Evolutionary conservation across 2,888 invertebrate genomes (phyloP), one percentile per base, ranked within the genome.

Genomic region (Sialis fuliginosa): DNA sequence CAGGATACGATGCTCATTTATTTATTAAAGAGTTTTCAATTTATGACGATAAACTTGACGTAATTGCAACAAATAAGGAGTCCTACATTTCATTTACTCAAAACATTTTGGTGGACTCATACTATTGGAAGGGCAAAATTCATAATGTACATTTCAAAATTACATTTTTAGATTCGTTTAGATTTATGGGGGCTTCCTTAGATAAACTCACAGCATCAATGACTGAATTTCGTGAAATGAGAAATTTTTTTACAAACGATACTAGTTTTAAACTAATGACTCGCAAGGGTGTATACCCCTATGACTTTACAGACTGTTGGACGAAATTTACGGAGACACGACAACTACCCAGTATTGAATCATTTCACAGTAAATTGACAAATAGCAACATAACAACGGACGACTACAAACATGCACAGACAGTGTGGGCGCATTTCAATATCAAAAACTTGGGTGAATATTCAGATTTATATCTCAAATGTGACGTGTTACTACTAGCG

Each of bases 401-500:
- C 30, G 57, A 60, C 42, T 63, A 63, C 51, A 35, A 50, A 9
- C 60, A 59, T 53, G 62, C 63, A 5, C 33, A 50, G 33, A 51
- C 48, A 6, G 57, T 62, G 1, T 64, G 62, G 60, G 13, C 51
- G 1, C 47, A 37, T 22, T 63, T 64, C 43, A 40, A 55, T 1
- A 55, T 56, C 32, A 45, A 53, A 39, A 59, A 50, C 32, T 47
- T 64, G 10, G 56, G 56, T 2, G 58, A 62, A 45, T 65, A 64
- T 48, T 53, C 54, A 1, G 57, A 62, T 37, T 12, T 62, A 4
- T 62, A 63, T 49, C 40, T 63, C 13, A 60, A 59, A 52, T 56
- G 57, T 1, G 62, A 65, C 51, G 56, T 64, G 1, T 46, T 62
- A n/a, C 48, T 63, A 5, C 48, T 61, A 32, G 54, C 56, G 4